Evolutionary conservation across 2,113 vertebrate genomes (phyloP).

Genomic region (Equus przewalskii): DNA sequence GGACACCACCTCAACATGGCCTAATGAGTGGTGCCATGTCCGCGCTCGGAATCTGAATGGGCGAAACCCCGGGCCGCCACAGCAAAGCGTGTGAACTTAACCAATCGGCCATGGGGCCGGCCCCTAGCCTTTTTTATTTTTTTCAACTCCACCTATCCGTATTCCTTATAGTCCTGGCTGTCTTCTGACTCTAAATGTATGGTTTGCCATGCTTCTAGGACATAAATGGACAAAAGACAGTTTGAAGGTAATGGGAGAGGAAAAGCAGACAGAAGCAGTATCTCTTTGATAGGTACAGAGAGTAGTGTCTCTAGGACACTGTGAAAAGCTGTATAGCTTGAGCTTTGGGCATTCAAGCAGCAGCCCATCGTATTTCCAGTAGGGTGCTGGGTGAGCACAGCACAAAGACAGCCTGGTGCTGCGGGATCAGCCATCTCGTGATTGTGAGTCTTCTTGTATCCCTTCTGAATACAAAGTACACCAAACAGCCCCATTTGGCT

Average conservation of each 20-base stretch:
- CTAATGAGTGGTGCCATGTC: too few relatives aligned
- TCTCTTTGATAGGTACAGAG: not conserved
- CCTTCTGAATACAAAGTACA: not conserved
- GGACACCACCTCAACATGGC: too few relatives aligned
- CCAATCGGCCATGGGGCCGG: too few relatives aligned
- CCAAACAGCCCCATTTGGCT: not conserved
- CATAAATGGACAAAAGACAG: not conserved
- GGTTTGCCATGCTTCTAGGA: not conserved
- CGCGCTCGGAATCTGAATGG: too few relatives aligned
- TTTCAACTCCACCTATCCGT: not conserved
- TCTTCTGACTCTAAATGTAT: not conserved
- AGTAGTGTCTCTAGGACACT: not conserved
- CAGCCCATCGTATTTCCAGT: not conserved
- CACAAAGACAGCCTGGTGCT: not conserved
- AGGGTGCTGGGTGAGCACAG: not conserved
- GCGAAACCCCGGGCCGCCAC: too few relatives aligned
- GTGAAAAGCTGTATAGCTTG: not conserved
- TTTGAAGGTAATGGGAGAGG: not conserved
- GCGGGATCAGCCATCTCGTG: fast-evolving
- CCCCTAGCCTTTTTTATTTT: not conserved
- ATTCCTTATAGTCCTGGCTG: not conserved
- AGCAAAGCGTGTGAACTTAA: too few relatives aligned
- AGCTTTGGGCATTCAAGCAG: not conserved
- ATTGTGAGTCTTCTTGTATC: not conserved
- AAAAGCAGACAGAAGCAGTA: not conserved